Evolutionary conservation across 1,140 invertebrate genomes (phyloP).

Genomic region (Lasioglossum baleicum): DNA sequence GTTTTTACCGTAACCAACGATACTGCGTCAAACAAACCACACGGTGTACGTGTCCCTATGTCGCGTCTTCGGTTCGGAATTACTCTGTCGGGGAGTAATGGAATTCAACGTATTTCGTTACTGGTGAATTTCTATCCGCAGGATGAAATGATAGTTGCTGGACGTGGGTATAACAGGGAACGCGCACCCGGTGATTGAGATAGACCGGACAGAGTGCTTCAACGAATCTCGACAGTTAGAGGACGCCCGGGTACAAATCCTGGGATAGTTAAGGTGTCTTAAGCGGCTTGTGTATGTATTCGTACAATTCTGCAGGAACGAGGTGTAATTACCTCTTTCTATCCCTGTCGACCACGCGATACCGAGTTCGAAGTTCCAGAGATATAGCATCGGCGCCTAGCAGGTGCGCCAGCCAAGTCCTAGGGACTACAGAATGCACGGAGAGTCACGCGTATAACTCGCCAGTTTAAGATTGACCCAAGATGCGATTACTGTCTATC

Average conservation of each 20-base stretch:
- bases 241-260: slow-evolving; percentile 55
- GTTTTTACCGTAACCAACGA: too few relatives aligned
- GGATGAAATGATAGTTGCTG: slow-evolving; percentile 10
- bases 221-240: slow-evolving; percentile 56
- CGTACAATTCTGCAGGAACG: slow-evolving; percentile 58
- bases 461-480: slow-evolving; percentile 49
- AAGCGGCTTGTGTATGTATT: slow-evolving; percentile 63
- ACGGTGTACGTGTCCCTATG: too few relatives aligned
- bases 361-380: slow-evolving; percentile 39
- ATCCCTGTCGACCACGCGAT: slow-evolving; percentile 3
- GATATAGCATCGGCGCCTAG: slow-evolving; percentile 32
- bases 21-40: too few relatives aligned
- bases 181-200: slow-evolving; percentile 31
- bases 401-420: slow-evolving; percentile 48
- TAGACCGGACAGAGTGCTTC: slow-evolving; percentile 32
- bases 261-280: slow-evolving; percentile 58
- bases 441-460: slow-evolving; percentile 48
- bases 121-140: neutral
- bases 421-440: slow-evolving; percentile 42
- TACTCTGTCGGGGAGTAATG: neutral
- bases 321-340: slow-evolving; percentile 63
- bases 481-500: slow-evolving; percentile 16
- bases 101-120: neutral
- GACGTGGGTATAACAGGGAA: neutral
- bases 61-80: neutral